These are phyloP conservation scores for Kryptolebias ocellatus DNA, from an alignment of 2,797 vertebrate species.

Conservation along the genomic window DNA sequence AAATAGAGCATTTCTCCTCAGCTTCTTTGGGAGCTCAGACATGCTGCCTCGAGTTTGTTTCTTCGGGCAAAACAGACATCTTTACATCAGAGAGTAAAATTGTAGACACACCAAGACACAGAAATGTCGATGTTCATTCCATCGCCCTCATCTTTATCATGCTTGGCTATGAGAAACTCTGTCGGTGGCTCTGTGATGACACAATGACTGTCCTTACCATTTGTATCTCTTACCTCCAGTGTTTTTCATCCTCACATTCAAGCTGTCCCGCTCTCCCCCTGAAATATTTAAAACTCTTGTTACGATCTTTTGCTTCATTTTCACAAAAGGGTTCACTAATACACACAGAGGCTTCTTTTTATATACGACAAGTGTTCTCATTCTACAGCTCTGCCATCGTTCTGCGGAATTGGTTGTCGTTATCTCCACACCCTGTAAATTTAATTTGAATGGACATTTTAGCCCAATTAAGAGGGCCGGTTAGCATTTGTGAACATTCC, in stretches of 20 bases:
- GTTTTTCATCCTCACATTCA: slow-evolving; percentile 11
- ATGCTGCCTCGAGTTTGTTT: slow-evolving; percentile 35
- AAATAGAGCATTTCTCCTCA: slow-evolving; percentile 57
- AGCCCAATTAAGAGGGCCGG: slow-evolving; percentile 79
- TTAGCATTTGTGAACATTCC: slow-evolving; percentile 77
- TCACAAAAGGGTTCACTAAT: slow-evolving; percentile 28
- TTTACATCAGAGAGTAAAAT: slow-evolving; percentile 39
- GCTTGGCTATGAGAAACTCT: slow-evolving; percentile 38
- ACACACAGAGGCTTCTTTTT: slow-evolving; percentile 30
- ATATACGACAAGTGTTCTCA: slow-evolving; percentile 39
- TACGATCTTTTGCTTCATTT: slow-evolving; percentile 37
- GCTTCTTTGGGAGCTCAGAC: slow-evolving; percentile 42
- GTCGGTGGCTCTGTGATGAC: slow-evolving; percentile 40
- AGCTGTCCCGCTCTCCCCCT: slow-evolving; percentile 25
- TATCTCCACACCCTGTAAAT: slow-evolving; percentile 72
- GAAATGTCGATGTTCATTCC: slow-evolving; percentile 43
- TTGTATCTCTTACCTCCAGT: slow-evolving; percentile 36
- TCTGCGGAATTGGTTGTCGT: slow-evolving; percentile 55
- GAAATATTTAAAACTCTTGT: slow-evolving; percentile 52
- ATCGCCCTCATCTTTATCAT: slow-evolving; percentile 35
- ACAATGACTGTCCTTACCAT: slow-evolving; percentile 32
- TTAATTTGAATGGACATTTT: slow-evolving; percentile 82
- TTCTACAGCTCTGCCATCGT: slow-evolving; percentile 42
- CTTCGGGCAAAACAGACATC: slow-evolving; percentile 30
- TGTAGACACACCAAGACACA: slow-evolving; percentile 19